Base-by-base conservation (phyloP, 2,888 invertebrate species). In the Leucoma salicis region DNA sequence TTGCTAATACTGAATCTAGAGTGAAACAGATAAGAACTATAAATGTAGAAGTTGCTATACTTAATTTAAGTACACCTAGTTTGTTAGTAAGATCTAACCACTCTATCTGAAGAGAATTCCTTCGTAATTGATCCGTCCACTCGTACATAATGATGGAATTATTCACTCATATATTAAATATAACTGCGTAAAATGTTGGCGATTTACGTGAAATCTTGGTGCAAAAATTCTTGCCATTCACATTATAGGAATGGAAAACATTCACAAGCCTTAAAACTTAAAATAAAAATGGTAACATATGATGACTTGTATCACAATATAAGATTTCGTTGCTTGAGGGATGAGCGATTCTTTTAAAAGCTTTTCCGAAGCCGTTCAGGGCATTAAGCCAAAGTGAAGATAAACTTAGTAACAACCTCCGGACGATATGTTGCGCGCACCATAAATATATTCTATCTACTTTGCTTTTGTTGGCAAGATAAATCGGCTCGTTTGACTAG, bases 401-500 rank as follows among this genome's bases (percentile, higher is more conserved):
- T 85, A 82, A 83, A 79, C 72, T 58, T 63, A 59, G 75, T 73
- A 74, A 77, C 74, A 76, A 76, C 78, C 74, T 71, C 60, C 53
- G 66, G 63, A 66, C 76, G 73, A 79, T 76, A 75, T 73, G 76
- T 77, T 70, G 77, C 66, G 66, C 57, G 66, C 67, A 63, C 82
- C 75, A 78, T 82, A 82, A 82, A 82, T 82, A 78, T 74, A 66
- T 74, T 78, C 13, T 76, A 79, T 79, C 79, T 83, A 73, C 74
- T 78, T 75, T 77, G 78, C 76, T 79, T 82, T 83, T 82, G 80
- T 83, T 82, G 73, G 60, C 63, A 62, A 75, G 78, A 82, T 84
- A 81, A 81, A 80, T 78, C 70, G 74, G 73, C 64, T 69, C 72
- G 74, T 75, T 78, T 77, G 74, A 78, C 78, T 78, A 74, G 74